Conservation (phyloP, 2,797 vertebrate species). For the Falco naumanni region DNA sequence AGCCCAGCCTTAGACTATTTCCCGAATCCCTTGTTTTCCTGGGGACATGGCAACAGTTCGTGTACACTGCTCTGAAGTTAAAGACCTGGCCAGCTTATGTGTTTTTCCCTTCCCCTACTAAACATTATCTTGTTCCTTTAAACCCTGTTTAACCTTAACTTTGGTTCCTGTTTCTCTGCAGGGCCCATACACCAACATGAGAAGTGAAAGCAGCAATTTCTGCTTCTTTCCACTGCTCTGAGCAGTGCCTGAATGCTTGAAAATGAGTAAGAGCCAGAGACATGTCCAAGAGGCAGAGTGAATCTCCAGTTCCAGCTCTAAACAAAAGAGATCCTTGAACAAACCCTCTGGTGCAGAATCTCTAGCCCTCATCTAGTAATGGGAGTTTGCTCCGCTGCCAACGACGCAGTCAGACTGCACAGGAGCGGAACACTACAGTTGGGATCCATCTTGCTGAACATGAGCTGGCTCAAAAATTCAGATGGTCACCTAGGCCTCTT, state of each 20-base stretch:
- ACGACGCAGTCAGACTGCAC: neutral
- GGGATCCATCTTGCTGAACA: neutral
- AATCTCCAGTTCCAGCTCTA: neutral
- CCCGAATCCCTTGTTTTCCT: neutral
- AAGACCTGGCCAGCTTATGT: neutral
- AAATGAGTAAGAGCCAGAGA: neutral
- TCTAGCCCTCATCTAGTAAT: neutral
- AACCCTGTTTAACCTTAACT: conserved; percentile 44
- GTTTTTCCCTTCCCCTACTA: conserved; percentile 13
- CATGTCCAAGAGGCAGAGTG: neutral
- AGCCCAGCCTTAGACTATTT: neutral
- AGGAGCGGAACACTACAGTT: neutral
- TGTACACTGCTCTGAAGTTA: neutral
- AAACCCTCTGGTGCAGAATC: neutral
- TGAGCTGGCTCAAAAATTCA: neutral
- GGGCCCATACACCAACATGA: neutral
- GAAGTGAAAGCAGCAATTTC: conserved; percentile 53
- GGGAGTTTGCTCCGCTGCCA: neutral
- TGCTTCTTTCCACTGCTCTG: conserved; percentile 16
- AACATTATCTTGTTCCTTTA: conserved; percentile 55
- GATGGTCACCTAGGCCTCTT: neutral
- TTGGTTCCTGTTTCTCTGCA: conserved; percentile 56
- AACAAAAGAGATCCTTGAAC: neutral
- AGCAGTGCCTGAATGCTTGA: neutral
- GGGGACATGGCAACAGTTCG: conserved; percentile 3